Conservation (phyloP, 2,797 vertebrate species). For the Hydrolagus colliei region DNA sequence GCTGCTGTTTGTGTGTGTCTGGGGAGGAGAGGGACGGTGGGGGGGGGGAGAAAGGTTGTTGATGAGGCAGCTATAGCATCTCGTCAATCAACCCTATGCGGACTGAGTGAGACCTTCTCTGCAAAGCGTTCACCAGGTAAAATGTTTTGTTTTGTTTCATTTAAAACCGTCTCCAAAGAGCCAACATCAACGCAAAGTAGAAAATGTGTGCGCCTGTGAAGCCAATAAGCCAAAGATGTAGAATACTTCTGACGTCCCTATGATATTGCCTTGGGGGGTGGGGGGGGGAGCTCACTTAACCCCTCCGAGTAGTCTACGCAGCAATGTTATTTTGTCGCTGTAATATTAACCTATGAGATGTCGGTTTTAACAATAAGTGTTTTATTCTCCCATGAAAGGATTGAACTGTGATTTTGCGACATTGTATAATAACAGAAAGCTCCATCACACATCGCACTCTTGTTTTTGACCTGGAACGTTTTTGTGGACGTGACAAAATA, state of each 20-base stretch:
- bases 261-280: not conserved
- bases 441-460: too few species aligned
- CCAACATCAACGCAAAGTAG: not conserved
- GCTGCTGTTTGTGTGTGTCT: not conserved
- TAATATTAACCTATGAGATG: not conserved
- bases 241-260: not conserved
- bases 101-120: too few species aligned
- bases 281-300: not conserved
- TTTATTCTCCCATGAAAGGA: not conserved
- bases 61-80: constrained; percentile 5
- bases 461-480: not conserved
- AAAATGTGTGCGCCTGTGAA: too few species aligned
- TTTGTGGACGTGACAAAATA: not conserved
- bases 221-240: not conserved
- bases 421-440: too few species aligned
- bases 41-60: not conserved
- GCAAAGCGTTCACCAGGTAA: not conserved
- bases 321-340: not conserved
- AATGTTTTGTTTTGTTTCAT: not conserved
- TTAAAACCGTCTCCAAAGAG: not conserved
- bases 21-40: too few species aligned
- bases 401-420: not conserved
- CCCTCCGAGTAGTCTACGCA: not conserved
- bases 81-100: not conserved
- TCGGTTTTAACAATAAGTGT: not conserved